A percentile compares a stretch with the other conserved stretches of the same genome.
Evolutionary conservation across 1,140 invertebrate species (phyloP).

Genomic region (Bombus polaris): DNA sequence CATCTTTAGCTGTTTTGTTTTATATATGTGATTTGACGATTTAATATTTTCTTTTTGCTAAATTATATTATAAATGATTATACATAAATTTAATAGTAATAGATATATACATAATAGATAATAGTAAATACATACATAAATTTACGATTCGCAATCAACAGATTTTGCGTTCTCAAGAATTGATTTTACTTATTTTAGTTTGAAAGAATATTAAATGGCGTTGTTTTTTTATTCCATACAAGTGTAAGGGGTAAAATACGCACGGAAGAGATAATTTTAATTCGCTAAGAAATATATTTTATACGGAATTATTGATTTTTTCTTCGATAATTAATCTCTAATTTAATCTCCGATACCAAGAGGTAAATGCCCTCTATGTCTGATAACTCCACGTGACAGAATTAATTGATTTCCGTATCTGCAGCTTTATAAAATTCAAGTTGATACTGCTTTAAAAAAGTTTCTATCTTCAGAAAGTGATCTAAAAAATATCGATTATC

Average conservation of each 20-base stretch:
- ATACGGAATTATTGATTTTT: too few species aligned
- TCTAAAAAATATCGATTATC: conserved; percentile 1
- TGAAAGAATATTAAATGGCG: not conserved
- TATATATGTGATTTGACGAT: not conserved
- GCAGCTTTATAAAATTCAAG: not conserved
- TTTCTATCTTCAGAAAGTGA: not conserved
- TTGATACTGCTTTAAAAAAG: conserved; percentile 9
- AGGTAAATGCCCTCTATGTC: conserved; percentile 15
- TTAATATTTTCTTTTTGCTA: too few species aligned
- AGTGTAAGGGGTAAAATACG: not conserved
- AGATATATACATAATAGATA: too few species aligned
- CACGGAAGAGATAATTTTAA: not conserved
- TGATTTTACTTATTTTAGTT: too few species aligned
- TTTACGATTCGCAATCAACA: not conserved
- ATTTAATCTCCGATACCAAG: not conserved
- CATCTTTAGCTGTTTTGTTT: not conserved
- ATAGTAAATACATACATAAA: not conserved
- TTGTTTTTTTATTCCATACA: not conserved
- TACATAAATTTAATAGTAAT: not conserved
- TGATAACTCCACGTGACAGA: conserved; percentile 14
- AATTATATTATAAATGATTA: not conserved
- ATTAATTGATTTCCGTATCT: conserved; percentile 24
- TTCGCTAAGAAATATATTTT: not conserved
- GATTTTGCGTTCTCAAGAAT: not conserved
- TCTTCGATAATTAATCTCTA: not conserved